Conservation (phyloP, 2,797 vertebrate genomes). For the Falco naumanni region DNA sequence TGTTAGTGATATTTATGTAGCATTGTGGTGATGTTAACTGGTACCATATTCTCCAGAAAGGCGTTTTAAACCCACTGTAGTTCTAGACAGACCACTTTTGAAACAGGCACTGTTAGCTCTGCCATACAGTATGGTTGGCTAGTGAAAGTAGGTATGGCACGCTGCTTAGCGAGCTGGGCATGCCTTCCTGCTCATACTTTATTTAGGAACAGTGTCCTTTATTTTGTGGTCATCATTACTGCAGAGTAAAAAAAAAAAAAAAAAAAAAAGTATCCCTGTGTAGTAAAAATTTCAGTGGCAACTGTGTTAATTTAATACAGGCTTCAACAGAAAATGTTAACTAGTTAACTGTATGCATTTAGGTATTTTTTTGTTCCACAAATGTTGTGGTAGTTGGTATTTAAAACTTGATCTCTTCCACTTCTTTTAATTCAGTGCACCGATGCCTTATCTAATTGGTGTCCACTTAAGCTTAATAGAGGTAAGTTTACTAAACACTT, state of each 20-base stretch:
- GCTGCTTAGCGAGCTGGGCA: neutral
- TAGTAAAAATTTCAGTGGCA: neutral
- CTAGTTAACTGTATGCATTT: neutral
- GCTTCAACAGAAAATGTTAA: neutral
- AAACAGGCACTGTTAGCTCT: neutral
- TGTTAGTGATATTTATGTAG: neutral
- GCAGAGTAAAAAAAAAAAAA: neutral
- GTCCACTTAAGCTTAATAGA: conserved; percentile 96
- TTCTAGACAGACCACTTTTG: neutral
- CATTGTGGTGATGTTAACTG: neutral
- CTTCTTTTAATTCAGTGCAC: conserved; percentile 84
- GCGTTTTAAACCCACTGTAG: neutral
- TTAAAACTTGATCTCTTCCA: neutral
- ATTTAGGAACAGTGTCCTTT: neutral
- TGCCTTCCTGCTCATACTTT: neutral
- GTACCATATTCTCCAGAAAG: neutral
- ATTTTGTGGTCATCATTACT: neutral
- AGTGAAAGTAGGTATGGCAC: neutral
- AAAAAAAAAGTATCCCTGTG: neutral
- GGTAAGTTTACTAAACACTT: conserved; percentile 75
- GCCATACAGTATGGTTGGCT: neutral
- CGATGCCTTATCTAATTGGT: conserved; percentile 97
- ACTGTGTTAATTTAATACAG: neutral
- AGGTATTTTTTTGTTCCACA: neutral
- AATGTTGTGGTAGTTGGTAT: neutral